phyloP scores from a whole-genome alignment of 1,140 invertebrate genomes.

The Diachasmimorpha longicaudata region DNA sequence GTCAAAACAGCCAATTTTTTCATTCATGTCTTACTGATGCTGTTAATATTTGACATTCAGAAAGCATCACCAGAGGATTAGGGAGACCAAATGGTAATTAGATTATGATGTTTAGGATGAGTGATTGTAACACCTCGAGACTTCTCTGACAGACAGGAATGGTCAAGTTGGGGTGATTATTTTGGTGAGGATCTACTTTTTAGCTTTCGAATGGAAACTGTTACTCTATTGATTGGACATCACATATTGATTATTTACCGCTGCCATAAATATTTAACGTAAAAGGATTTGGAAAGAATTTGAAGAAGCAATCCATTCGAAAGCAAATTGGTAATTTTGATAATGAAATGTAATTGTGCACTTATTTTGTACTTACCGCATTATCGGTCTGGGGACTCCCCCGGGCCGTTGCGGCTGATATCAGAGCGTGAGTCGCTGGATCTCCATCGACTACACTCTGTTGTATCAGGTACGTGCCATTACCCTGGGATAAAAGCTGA shows the following conservation, averaged over 20 bases:
- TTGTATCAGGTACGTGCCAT: slow-evolving; percentile 71
- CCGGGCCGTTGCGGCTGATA: slow-evolving; percentile 67
- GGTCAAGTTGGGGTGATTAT: too few species aligned
- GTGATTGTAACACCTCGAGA: not conserved
- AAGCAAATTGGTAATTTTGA: too few species aligned
- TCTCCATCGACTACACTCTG: slow-evolving; percentile 69
- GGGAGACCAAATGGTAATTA: not conserved
- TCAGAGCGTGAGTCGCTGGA: slow-evolving; percentile 66
- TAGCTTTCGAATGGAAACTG: not conserved
- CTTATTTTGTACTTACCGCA: slow-evolving; percentile 52
- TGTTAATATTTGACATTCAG: not conserved
- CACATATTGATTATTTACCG: too few species aligned
- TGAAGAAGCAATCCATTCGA: too few species aligned
- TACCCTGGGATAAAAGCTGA: slow-evolving; percentile 63
- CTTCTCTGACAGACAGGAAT: slow-evolving; percentile 22
- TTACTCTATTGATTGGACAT: too few species aligned
- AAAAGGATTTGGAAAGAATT: too few species aligned
- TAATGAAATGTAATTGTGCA: too few species aligned
- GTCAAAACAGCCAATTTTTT: slow-evolving; percentile 57
- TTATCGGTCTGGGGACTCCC: slow-evolving; percentile 78
- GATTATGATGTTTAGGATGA: not conserved
- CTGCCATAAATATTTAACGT: too few species aligned
- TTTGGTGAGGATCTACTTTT: not conserved
- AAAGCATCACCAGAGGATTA: slow-evolving; percentile 30
- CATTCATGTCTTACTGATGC: slow-evolving; percentile 47